These are phyloP conservation scores for Drosophila azteca DNA, from an alignment of 1,140 invertebrate genomes.

Conservation along the genomic window DNA sequence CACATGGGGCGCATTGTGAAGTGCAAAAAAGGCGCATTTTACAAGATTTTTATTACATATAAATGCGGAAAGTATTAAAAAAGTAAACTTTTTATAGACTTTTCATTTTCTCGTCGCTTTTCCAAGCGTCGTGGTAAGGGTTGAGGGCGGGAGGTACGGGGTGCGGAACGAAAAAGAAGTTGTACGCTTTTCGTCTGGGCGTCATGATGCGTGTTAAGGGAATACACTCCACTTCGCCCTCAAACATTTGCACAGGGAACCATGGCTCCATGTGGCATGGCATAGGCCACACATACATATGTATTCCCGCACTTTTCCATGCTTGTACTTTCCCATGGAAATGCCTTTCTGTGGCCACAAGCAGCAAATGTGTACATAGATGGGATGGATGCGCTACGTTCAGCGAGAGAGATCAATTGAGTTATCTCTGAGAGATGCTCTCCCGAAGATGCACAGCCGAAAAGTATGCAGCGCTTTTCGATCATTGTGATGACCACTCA, in stretches of 20 bases:
- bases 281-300: constrained; percentile 13
- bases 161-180: constrained; percentile 48
- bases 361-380: constrained; percentile 15
- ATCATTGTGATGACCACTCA: no score
- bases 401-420: not conserved
- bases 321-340: constrained; percentile 17
- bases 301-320: not conserved
- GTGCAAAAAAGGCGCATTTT: constrained; percentile 81
- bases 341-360: constrained; percentile 32
- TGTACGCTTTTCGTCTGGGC: constrained; percentile 72
- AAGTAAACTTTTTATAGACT: constrained; percentile 82
- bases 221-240: constrained; percentile 32
- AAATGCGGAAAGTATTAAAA: constrained; percentile 81
- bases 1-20: constrained; percentile 66
- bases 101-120: constrained; percentile 58
- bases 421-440: no score
- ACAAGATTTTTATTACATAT: constrained; percentile 82
- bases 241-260: constrained; percentile 1
- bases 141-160: not conserved
- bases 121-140: not conserved
- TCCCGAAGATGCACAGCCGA: no score
- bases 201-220: constrained; percentile 76
- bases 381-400: constrained; percentile 19
- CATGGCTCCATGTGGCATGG: constrained; percentile 15
- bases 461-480: no score